Evolutionary conservation across 2,888 invertebrate genomes (phyloP), one percentile per base, ranked within the genome.

Genomic region (Carabus problematicus): DNA sequence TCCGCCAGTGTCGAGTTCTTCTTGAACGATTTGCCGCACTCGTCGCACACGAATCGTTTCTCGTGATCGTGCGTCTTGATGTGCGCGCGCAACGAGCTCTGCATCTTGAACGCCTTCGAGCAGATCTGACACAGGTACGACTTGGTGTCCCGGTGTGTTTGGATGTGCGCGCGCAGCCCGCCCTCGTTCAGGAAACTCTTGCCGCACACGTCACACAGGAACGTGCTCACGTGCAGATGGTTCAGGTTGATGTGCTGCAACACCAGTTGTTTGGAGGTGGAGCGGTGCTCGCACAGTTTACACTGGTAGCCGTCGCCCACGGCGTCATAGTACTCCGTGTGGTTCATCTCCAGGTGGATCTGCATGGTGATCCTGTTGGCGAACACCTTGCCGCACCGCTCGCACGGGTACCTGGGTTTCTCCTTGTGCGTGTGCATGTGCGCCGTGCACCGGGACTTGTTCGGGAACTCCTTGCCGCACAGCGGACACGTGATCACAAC

Each of bases 21-120:
- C 49, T 82, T 82, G 81, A 85, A 86, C n/a, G 84, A 84, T 78
- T 86, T 86, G 14, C 84, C 84, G 79, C 86, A 86, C 76, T 83
- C 81, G 72, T 84, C 80, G 77, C 86, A 86, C 47, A 63, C 80
- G 76, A 45, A 83, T 83, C 83, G 83, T 70, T 82, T 82, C 70
- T 82, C 71, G 39, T 64, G 69, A 80, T 68, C 54, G 71, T 84
- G 84, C 55, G 83, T 83, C 8, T 82, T 72, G 79, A 83, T 79
- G 71, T 84, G 84, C 43, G 83, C 82, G 1, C 78, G 80, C 8
- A 84, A 69, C 0, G 82, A 83, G 60, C 80, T 82, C 75, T 81
- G 82, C 45, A 82, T 77, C 0, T 82, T 82, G 63, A 83, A 84
- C 0, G 81, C 77, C 70, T 84, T 84, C 11, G 81, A 81, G 72